Evolutionary conservation across 2,113 vertebrate species (phyloP).

Genomic region (Vulpes lagopus): DNA sequence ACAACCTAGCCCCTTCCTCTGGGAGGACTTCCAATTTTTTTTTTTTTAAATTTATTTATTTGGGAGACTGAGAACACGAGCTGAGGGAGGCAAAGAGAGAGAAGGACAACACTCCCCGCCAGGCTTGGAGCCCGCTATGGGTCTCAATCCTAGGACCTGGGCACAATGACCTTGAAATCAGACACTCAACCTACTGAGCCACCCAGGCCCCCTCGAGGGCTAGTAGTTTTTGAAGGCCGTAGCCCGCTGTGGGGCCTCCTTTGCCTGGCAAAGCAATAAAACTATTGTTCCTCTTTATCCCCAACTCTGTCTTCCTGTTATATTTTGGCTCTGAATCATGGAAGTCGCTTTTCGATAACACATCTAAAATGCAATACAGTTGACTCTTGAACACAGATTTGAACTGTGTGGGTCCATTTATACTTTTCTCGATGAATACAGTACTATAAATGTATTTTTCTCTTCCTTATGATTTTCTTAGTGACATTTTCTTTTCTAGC

Average conservation of each 20-base stretch:
- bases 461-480: neutral
- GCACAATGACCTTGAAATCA: neutral
- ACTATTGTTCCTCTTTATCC: neutral
- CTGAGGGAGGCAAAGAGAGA: neutral
- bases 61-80: neutral
- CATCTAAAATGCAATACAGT: neutral
- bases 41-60: neutral
- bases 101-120: neutral
- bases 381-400: neutral
- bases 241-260: neutral
- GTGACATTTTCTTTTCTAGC: neutral
- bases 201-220: neutral
- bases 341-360: neutral
- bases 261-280: neutral
- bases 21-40: neutral
- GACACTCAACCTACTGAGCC: neutral
- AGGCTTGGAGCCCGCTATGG: no score
- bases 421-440: neutral
- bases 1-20: neutral
- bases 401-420: neutral
- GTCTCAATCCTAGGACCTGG: neutral
- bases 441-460: neutral
- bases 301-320: neutral
- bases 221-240: neutral
- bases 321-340: neutral